Base-by-base conservation (phyloP, 1,140 invertebrate species). In the Pseudomyrmex pallidus region DNA sequence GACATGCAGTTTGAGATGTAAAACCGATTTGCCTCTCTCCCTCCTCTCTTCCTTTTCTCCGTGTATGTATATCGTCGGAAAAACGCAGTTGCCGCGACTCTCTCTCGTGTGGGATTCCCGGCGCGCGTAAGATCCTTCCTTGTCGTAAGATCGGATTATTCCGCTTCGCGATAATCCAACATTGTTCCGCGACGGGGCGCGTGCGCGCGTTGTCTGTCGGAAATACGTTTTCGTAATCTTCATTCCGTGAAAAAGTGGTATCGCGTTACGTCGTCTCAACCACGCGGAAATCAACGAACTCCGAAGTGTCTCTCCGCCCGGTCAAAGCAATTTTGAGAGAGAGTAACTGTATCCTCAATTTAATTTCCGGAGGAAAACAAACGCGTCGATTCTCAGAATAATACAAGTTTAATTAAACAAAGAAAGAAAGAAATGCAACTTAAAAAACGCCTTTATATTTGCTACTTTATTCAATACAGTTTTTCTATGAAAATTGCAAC, bases 1-100 rank as follows among this genome's bases (percentile, higher is more conserved):
- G 66, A 87, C 74, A 85, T 62, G 59, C 76, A 57, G 73, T 62
- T 35, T 67, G 62, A 62, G 77, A 85, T 83, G 63, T 84, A 78
- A 82, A 88, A 87, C 86, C 77, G 83, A 88, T 88, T 87, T 85
- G 72, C 72, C 62, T 77, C 63, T 78, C 67, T 61, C 44, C 72
- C 61, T 50, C 72, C 61, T 77, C 63, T 78, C 67, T 61, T 50
- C 72, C 61, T 44, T 57, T 74, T 73, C 74, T 70, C 56, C 57
- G 46, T 44, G 61, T 68, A 22, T 61, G 48, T 78, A 52, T 44
- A 54, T 35, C 62, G 46, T 57, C 54, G 62, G 74, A 52, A 57
- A 61, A 48, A 63, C 54, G 48, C 25, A 52, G 70, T 72, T 80
- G 56, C 22, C 54, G 12, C 63, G 46, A 62, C 46, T 48, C 17